Evolutionary conservation across 2,888 invertebrate species (phyloP).

Genomic region (Platypus cylindrus): DNA sequence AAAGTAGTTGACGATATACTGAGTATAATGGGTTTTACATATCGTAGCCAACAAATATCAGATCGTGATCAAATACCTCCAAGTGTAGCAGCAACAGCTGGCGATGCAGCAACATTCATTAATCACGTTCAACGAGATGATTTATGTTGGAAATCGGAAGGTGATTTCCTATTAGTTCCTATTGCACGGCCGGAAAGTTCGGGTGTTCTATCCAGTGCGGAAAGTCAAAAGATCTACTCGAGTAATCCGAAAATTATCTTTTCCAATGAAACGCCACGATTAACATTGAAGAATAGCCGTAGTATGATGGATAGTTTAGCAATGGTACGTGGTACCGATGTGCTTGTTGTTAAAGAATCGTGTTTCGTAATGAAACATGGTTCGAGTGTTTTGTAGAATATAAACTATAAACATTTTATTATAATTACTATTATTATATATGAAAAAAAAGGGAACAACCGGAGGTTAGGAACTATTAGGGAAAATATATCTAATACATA

Average conservation of each 20-base stretch:
- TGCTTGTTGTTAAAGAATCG: constrained; percentile 28
- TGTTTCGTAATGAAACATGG: constrained; percentile 27
- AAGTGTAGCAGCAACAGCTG: constrained; percentile 32
- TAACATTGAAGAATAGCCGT: constrained; percentile 24
- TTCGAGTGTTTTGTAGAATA: constrained; percentile 25
- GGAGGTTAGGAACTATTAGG: no score
- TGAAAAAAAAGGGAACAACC: no score
- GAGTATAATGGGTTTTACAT: constrained; percentile 33
- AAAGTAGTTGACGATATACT: constrained; percentile 42
- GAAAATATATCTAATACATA: no score
- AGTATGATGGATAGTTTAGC: constrained; percentile 34
- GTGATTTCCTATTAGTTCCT: constrained; percentile 31
- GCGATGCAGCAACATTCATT: constrained; percentile 31
- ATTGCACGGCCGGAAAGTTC: constrained; percentile 33
- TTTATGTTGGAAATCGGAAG: constrained; percentile 24
- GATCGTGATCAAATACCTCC: constrained; percentile 27
- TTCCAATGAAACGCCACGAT: constrained; percentile 18
- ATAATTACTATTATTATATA: no score
- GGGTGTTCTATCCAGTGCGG: constrained; percentile 23
- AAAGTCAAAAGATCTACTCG: constrained; percentile 19
- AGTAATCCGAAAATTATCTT: constrained; percentile 23
- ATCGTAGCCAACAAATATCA: constrained; percentile 29
- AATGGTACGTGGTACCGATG: constrained; percentile 27
- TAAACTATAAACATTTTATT: constrained; percentile 9
- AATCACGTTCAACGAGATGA: constrained; percentile 29